phyloP scores from a whole-genome alignment of 2,113 vertebrate species.

The Sinocyclocheilus maitianheensis region DNA sequence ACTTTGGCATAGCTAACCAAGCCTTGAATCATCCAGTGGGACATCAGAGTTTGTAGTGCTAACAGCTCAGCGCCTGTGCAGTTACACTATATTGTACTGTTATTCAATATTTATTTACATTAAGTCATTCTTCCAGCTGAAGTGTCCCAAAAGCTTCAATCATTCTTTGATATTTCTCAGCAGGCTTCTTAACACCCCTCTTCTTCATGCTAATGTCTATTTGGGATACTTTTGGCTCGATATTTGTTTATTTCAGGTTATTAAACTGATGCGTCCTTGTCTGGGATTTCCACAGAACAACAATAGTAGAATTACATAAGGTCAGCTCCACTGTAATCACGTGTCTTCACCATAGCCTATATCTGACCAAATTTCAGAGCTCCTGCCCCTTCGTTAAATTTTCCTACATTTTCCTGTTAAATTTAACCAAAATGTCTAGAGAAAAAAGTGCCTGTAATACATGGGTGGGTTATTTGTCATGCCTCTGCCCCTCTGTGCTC shows the following conservation, averaged over 20 bases:
- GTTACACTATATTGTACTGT: not conserved
- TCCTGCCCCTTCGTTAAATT: not conserved
- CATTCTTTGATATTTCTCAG: no score
- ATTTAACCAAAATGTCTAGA: not conserved
- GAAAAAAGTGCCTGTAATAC: not conserved
- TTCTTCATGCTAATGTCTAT: no score
- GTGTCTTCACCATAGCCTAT: no score
- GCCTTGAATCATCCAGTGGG: conserved; percentile 37
- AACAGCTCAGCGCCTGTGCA: conserved; percentile 1
- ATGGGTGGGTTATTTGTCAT: not conserved
- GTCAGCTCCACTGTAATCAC: no score
- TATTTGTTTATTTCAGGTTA: no score
- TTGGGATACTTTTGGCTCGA: no score
- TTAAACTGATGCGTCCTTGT: no score
- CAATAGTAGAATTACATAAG: no score
- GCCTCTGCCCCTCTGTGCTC: not conserved
- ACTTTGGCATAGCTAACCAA: conserved; percentile 9
- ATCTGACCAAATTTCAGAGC: no score
- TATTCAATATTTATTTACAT: not conserved
- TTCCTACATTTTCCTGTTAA: not conserved
- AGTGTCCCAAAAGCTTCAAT: not conserved
- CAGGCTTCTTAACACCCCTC: no score
- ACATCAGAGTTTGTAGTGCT: not conserved
- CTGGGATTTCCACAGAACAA: no score
- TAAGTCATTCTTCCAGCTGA: not conserved